Evolutionary conservation across 1,140 invertebrate genomes (phyloP), one percentile per base, ranked within the genome.

Genomic region (Tenebrio molitor): DNA sequence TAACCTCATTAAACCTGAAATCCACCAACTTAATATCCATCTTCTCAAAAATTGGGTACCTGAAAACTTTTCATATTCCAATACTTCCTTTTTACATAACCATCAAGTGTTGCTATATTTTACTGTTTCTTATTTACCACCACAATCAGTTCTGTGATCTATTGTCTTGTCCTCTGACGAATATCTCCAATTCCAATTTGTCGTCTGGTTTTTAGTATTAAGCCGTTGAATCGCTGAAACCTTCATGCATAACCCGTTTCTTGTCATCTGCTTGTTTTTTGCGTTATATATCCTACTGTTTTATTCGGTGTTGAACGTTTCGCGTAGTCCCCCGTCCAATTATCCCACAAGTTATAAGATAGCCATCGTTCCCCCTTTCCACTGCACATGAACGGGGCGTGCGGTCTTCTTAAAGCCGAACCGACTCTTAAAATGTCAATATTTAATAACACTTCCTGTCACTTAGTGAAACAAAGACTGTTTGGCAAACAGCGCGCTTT

Each of bases 401-500:
- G 46, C 46, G 46, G 46, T 53, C 46, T 53, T 29, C 8, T 53
- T 53, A 21, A 39, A 39, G 36, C 12, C 36, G 36, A 3, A 23
- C 46, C 46, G 46, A 53, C 46, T 53, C 46, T 23, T 23, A 53
- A 53, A 53, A 39, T 42, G 73, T 74, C 69, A 74, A 74, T 74
- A 74, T 74, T 74, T 74, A 63, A 50, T 65, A 69, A 71, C 73
- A 74, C 73, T 74, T 74, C 73, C 73, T 74, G 73, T 71, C 69
- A 42, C 46, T 39, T 39, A 39, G 36, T 39, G 36, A 39, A 39
- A 39, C 36, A 39, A 39, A 39, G 21, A 21, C 46, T 53, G 46
- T 53, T 53, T 53, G 21, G 17, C 46, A 53, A 53, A 53, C 46
- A 53, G 0, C 8, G 19, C 17, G 16, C 19, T 23, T 53, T 53